Evolutionary conservation across 2,888 invertebrate genomes (phyloP).

Genomic region (Lathronympha strigana): DNA sequence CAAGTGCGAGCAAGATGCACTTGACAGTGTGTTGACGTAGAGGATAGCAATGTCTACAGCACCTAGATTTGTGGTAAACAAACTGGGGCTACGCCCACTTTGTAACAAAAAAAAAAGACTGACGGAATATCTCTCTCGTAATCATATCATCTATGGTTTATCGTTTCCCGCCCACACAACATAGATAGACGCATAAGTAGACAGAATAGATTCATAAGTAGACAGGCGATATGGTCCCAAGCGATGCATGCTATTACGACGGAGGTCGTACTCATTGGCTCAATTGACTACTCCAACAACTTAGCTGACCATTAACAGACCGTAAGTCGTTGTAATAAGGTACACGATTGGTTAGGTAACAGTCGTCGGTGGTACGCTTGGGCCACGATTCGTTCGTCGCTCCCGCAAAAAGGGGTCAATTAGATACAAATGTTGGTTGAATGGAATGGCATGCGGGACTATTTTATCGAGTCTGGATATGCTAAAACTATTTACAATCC

Average conservation of each 20-base stretch:
- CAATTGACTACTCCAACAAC: slow-evolving; percentile 60
- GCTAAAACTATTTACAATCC: slow-evolving; percentile 8
- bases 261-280: slow-evolving; percentile 75
- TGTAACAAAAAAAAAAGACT: background rate
- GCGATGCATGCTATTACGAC: slow-evolving; percentile 43
- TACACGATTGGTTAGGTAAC: background rate
- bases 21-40: no score
- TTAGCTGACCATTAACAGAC: background rate
- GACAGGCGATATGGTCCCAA: slow-evolving; percentile 37
- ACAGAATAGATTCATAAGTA: slow-evolving; percentile 35
- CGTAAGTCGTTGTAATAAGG: background rate
- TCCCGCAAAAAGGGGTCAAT: slow-evolving; percentile 43
- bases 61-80: no score
- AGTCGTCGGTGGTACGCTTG: no score
- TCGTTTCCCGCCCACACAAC: slow-evolving; percentile 3
- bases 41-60: no score
- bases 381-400: slow-evolving; percentile 57
- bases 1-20: no score
- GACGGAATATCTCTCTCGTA: background rate
- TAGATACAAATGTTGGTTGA: slow-evolving; percentile 25
- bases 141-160: background rate
- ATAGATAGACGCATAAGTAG: background rate
- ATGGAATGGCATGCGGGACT: slow-evolving; percentile 9
- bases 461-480: slow-evolving; percentile 10
- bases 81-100: no score